A percentile compares a stretch with the other conserved stretches of the same genome.
Conservation (phyloP, 2,888 invertebrate genomes). For the Aleiodes alternator region DNA sequence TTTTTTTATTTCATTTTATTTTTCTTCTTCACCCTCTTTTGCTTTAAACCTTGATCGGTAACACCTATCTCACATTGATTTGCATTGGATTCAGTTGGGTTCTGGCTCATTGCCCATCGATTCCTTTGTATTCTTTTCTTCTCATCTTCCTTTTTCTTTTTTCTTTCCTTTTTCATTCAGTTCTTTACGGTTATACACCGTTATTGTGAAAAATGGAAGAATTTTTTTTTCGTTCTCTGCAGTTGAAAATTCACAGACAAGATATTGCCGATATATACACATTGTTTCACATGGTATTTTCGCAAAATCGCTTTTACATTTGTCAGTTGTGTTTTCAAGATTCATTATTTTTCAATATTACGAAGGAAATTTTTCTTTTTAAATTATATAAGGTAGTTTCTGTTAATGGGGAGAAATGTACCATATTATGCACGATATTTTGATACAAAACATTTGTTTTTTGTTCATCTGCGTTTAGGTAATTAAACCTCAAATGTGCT, state of each 20-base stretch:
- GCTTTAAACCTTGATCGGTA: constrained; percentile 44
- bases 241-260: not conserved
- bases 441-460: too few species aligned
- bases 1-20: constrained; percentile 5
- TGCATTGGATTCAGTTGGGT: constrained; percentile 66
- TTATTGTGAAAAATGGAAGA: constrained; percentile 2
- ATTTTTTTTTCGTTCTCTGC: not conserved
- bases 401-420: too few species aligned
- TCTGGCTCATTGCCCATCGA: constrained; percentile 66
- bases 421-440: too few species aligned
- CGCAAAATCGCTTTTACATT: too few species aligned
- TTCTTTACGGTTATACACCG: constrained; percentile 5
- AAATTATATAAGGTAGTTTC: too few species aligned
- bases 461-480: too few species aligned
- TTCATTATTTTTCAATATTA: too few species aligned
- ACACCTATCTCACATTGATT: constrained; percentile 64
- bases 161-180: not conserved
- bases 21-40: constrained; percentile 43
- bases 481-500: too few species aligned
- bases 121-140: constrained; percentile 66
- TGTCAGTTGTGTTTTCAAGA: too few species aligned
- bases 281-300: too few species aligned
- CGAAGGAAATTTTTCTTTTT: too few species aligned
- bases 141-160: not conserved
- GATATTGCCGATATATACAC: too few species aligned